Conservation (phyloP, 2,797 vertebrate species). For the Spondyliosoma cantharus region DNA sequence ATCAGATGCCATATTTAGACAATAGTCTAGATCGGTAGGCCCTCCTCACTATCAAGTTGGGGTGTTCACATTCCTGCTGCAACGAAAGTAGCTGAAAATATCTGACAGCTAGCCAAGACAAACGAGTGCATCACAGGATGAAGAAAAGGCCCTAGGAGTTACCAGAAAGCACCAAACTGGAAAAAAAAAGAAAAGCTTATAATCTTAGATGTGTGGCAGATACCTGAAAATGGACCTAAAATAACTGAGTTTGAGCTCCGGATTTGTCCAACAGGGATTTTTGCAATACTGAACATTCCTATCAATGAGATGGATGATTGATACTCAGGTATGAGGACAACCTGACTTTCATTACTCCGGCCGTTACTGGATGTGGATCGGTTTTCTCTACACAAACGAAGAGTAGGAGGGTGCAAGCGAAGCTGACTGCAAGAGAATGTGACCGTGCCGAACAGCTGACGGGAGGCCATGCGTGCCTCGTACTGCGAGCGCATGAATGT, state of each 20-base stretch:
- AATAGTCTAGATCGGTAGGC: conserved; percentile 49
- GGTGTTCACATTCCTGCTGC: conserved; percentile 60
- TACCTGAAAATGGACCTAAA: conserved; percentile 30
- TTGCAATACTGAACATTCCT: conserved; percentile 72
- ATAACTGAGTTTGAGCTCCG: conserved; percentile 24
- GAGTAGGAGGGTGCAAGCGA: not conserved
- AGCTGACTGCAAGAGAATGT: conserved; percentile 22
- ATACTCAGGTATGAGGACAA: conserved; percentile 28
- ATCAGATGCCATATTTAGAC: conserved; percentile 68
- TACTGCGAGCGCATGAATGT: conserved; percentile 11
- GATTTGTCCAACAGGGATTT: conserved; percentile 39
- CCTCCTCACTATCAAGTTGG: conserved; percentile 12
- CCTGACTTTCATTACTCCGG: conserved; percentile 35
- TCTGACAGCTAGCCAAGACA: conserved; percentile 56
- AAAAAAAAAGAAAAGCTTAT: conserved; percentile 3
- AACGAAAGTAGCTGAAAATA: conserved; percentile 53
- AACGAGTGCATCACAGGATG: conserved; percentile 36
- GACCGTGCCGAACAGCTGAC: conserved; percentile 61
- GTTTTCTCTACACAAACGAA: conserved; percentile 9
- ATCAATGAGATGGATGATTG: conserved; percentile 41
- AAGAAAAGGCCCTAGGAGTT: conserved; percentile 4
- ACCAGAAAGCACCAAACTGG: not conserved
- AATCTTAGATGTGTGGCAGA: conserved; percentile 29
- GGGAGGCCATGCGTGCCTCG: conserved; percentile 22
- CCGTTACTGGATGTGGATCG: conserved; percentile 39